phyloP scores from a whole-genome alignment of 2,888 invertebrate genomes.

The Netelia fuscicornis region DNA sequence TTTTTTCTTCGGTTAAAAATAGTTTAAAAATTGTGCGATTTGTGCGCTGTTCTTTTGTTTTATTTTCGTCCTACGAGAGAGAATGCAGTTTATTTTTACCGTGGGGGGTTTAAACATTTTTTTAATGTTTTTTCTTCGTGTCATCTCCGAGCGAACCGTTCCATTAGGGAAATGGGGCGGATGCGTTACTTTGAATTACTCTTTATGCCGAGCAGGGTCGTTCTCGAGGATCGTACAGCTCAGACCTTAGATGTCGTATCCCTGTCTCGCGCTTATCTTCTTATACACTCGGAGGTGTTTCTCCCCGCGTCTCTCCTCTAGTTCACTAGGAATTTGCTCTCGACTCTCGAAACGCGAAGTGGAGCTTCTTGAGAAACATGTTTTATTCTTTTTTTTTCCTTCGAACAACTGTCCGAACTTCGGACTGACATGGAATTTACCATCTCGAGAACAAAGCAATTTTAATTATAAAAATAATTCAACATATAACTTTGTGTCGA shows the following conservation, averaged over 20 bases:
- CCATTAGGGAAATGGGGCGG: constrained; percentile 73
- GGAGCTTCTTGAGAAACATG: background rate
- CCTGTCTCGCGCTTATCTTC: constrained; percentile 26
- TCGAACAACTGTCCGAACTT: constrained; percentile 29
- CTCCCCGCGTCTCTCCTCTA: constrained; percentile 14
- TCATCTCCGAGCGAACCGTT: constrained; percentile 62
- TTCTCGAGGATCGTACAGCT: constrained; percentile 54
- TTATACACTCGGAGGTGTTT: constrained; percentile 39
- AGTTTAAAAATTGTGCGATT: background rate
- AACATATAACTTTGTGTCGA: too few species aligned
- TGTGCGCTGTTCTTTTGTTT: background rate
- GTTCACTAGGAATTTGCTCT: constrained; percentile 11
- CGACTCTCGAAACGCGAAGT: background rate
- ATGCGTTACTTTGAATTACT: constrained; percentile 70
- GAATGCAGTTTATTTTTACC: constrained; percentile 34
- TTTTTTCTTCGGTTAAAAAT: background rate
- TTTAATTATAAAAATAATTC: too few species aligned
- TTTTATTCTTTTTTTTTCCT: background rate
- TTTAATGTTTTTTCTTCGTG: constrained; percentile 5
- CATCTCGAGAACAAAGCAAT: background rate
- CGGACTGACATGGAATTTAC: constrained; percentile 4
- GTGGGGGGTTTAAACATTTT: background rate
- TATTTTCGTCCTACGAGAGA: constrained; percentile 2
- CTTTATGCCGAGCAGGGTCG: constrained; percentile 59
- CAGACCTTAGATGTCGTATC: constrained; percentile 24